Evolutionary conservation across 2,113 vertebrate genomes (phyloP).

Genomic region (Dasyprocta punctata): DNA sequence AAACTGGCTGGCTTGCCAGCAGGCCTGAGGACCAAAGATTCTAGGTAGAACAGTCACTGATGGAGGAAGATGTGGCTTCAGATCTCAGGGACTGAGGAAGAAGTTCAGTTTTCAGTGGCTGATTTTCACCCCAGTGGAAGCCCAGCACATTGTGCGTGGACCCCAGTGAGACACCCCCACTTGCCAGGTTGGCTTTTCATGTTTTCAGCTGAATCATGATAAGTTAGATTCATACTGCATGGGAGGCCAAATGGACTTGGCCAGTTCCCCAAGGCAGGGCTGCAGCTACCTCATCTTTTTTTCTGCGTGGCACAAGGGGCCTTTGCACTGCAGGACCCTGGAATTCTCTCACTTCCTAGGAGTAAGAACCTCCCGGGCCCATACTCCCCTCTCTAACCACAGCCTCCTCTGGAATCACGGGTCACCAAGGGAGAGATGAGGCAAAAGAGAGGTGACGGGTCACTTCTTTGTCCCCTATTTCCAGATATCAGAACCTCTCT

Average conservation of each 20-base stretch:
- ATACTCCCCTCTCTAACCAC: background rate
- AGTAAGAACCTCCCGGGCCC: background rate
- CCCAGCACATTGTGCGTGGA: rapidly evolving
- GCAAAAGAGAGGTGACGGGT: too few species aligned
- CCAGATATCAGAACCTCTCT: background rate
- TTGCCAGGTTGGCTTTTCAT: background rate
- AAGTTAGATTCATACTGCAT: rapidly evolving
- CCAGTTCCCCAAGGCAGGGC: rapidly evolving
- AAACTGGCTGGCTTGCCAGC: background rate
- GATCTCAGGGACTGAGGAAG: background rate
- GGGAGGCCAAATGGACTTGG: background rate
- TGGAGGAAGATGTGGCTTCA: background rate
- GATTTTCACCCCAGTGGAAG: background rate
- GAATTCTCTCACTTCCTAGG: background rate
- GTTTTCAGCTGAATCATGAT: background rate
- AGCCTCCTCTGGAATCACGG: background rate
- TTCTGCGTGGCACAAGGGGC: background rate
- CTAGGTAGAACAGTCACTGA: background rate
- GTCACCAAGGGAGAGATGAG: background rate
- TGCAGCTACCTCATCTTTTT: background rate
- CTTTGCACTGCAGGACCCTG: background rate
- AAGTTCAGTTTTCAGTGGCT: background rate
- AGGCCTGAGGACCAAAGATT: background rate
- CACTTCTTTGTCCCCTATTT: background rate
- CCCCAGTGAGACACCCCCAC: too few species aligned